Conservation (phyloP, 2,113 vertebrate genomes). For the Cardinalis cardinalis region DNA sequence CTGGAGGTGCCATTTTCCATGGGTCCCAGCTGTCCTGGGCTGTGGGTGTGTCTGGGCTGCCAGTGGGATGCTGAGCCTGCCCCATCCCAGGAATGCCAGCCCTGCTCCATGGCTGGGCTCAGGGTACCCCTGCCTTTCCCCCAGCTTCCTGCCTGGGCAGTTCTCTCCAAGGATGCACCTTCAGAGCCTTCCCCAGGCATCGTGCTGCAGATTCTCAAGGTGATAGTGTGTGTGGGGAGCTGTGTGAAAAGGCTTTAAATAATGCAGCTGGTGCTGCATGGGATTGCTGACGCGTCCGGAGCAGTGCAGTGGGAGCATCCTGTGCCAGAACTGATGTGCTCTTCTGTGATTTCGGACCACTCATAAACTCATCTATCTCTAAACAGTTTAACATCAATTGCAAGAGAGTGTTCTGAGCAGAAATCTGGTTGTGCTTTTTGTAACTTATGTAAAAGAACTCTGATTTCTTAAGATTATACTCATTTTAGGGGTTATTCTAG, state of each 20-base stretch:
- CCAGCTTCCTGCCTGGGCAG: rapidly evolving
- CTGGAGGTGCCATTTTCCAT: slow-evolving; percentile 67
- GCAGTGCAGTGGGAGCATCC: not conserved
- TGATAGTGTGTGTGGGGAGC: not conserved
- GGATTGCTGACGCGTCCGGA: not conserved
- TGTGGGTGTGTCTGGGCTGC: not conserved
- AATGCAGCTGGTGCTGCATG: not conserved
- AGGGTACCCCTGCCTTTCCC: rapidly evolving
- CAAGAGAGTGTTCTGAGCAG: not conserved
- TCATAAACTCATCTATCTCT: not conserved
- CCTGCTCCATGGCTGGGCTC: rapidly evolving
- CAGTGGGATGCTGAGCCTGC: not conserved
- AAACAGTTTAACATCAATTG: not conserved
- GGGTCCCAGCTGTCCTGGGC: not conserved
- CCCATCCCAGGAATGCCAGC: rapidly evolving
- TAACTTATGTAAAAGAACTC: not conserved
- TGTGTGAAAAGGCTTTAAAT: not conserved
- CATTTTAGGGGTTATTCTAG: not conserved
- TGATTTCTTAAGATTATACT: not conserved
- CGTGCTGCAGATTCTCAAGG: not conserved
- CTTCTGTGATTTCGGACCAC: not conserved
- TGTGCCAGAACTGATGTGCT: not conserved
- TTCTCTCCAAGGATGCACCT: not conserved
- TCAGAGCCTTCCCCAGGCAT: not conserved
- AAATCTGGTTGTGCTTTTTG: not conserved